A percentile compares a stretch with the other conserved stretches of the same genome.
phyloP scores from a whole-genome alignment of 1,140 invertebrate species.

The Bombus vancouverensis region DNA sequence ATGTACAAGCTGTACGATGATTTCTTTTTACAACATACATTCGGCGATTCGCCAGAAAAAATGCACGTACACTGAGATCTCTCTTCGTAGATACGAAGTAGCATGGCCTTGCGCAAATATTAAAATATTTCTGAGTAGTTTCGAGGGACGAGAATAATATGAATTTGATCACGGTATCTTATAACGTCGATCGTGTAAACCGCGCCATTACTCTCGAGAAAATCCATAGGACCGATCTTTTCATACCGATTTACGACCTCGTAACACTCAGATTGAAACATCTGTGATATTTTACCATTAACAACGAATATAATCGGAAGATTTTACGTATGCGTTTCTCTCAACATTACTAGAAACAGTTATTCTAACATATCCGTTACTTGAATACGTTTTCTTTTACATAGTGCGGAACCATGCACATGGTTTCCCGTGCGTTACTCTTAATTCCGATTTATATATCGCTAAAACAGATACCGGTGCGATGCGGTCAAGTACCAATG shows the following conservation, averaged over 20 bases:
- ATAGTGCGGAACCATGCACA: not conserved
- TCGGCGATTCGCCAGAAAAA: not conserved
- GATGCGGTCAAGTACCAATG: conserved; percentile 21
- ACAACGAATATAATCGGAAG: conserved; percentile 12
- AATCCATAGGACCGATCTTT: not conserved
- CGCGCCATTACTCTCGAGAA: not conserved
- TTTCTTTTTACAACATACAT: conserved; percentile 24
- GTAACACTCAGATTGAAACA: conserved; percentile 14
- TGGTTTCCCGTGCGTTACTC: not conserved
- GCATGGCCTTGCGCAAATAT: not conserved
- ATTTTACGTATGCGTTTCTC: not conserved
- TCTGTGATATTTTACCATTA: not conserved
- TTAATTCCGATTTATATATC: conserved; percentile 26
- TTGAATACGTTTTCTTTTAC: not conserved
- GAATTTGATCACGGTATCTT: not conserved
- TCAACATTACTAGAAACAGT: conserved; percentile 17
- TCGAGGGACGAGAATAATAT: not conserved
- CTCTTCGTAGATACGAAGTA: conserved; percentile 21
- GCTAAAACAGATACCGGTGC: not conserved
- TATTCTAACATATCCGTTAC: conserved; percentile 26
- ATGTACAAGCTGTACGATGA: conserved; percentile 29
- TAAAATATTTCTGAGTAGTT: conserved; percentile 25
- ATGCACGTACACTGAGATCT: conserved; percentile 9
- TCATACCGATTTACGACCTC: not conserved
- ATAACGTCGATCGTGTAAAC: not conserved